Evolutionary conservation across 2,797 vertebrate species (phyloP), one percentile per base, ranked within the genome.

Genomic region (Harpagifer antarcticus): DNA sequence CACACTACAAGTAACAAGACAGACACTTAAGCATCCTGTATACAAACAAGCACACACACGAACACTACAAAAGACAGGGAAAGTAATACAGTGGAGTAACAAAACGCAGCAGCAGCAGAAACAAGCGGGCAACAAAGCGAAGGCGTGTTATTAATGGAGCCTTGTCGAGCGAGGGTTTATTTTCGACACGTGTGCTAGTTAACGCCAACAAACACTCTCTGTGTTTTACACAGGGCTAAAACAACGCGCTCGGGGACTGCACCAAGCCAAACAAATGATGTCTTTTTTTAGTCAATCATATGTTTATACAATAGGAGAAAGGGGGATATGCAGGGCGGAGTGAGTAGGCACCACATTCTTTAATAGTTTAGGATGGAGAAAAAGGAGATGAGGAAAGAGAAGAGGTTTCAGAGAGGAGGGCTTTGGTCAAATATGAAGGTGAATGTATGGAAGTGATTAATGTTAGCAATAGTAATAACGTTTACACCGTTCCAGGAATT

Each of bases 161-260:
- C 50, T 84, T 75, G 88, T 86, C 74, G 87, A 88, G 85, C 57
- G 70, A 78, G 85, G 92, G 92, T 94, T 94, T 94, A 93, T 94
- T 93, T 92, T 89, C 74, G 79, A 94, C 91, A 93, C 84, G 81
- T 91, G 94, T 91, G 93, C 93, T 94, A 93, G 91, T 94, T 94
- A 91, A 90, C 79, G 81, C 79, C 89, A 93, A 92, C 92, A 94
- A 93, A 92, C 91, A 61, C 86, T 81, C 88, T 79, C 75, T 47
- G 62, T 93, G 91, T 92, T 79, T 69, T 82, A 91, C 88, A 90
- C 57, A 55, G 68, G 79, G 81, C 77, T 79, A 77, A 81, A 89
- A 87, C 88, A 90, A 86, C 85, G 76, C 78, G 81, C 92, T 86
- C 68, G 11, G 91, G 91, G 88, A 90, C 88, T 77, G 79, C 85